Base-by-base conservation (phyloP, 2,113 vertebrate genomes). In the Gnathonemus longibarbis region DNA sequence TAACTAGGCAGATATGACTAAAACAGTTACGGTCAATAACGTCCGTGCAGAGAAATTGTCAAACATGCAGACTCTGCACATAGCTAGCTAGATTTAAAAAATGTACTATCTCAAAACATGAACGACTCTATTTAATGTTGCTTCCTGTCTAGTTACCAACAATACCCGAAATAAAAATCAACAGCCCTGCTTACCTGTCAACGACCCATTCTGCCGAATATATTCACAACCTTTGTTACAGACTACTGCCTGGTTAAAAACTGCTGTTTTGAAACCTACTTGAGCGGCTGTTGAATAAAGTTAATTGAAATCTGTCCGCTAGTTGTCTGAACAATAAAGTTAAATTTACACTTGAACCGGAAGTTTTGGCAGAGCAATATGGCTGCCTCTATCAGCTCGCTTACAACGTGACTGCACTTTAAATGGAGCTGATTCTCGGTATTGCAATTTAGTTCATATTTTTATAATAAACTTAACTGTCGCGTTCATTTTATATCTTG, bases 241-340 rank as follows among this genome's bases (percentile, higher is more conserved):
- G 39, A 9, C 9, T 48, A 19, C 17, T 50, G 1, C 17, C 46
- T 11, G 10, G 10, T 62, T 66, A 70, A 70, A 84, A 19, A 21
- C 35, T 46, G 35, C 27, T 56, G 49, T 19, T 56, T 53, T 52
- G 58, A 88, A 48, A 27, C 66, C 48, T 10, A 45, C 49, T 53
- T 77, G 45, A 17, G 56, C 42, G 27, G 62, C 35, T n/a, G 50
- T 45, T 46, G 17, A 62, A 85, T 89, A 91, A 91, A 91, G 90
- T 86, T 91, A 31, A 86, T 86, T 89, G 42, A 89, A 91, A 91
- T 15, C 2, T 53, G 50, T 89, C 31, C 15, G 31, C 19, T 21
- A 27, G 24, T 9, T 31, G 31, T 35, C 11, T 4, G 31, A 89
- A 45, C 87, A 91, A 91, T 91, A 91, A 91, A 91, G 90, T 86